Conservation (phyloP, 2,113 vertebrate genomes). For the Ariopsis seemanni region DNA sequence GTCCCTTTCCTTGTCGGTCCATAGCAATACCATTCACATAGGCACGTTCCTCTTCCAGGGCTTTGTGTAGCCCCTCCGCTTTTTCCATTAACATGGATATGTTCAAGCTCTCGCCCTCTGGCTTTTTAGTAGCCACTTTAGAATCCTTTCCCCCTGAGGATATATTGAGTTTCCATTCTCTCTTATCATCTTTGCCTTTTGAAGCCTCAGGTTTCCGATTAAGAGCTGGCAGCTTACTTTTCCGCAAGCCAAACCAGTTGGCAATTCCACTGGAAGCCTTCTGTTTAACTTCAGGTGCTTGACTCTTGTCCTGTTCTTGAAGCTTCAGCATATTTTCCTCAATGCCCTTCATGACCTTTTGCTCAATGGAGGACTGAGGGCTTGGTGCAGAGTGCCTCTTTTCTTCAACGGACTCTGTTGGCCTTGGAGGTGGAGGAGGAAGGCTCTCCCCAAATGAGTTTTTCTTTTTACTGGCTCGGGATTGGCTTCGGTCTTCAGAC, state of each 20-base stretch:
- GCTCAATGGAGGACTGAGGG: constrained; percentile 87
- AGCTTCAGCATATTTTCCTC: constrained; percentile 91
- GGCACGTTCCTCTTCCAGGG: constrained; percentile 89
- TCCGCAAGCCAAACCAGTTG: constrained; percentile 92
- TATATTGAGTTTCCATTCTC: constrained; percentile 73
- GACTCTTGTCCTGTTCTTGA: constrained; percentile 83
- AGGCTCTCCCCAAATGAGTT: constrained; percentile 73
- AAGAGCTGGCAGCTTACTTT: constrained; percentile 89
- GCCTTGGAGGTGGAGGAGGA: constrained; percentile 67
- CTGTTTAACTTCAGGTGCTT: constrained; percentile 78
- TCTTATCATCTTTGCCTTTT: constrained; percentile 78
- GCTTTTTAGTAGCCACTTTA: constrained; percentile 79
- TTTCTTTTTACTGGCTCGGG: constrained; percentile 73
- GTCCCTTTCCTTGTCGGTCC: constrained; percentile 79
- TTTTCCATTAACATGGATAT: constrained; percentile 97
- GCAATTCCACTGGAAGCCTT: constrained; percentile 88
- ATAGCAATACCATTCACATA: constrained; percentile 80
- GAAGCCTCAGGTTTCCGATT: constrained; percentile 80
- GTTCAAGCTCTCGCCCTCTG: constrained; percentile 85
- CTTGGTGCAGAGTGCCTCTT: constrained; percentile 63
- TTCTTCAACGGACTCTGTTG: constrained; percentile 49
- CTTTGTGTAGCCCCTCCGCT: constrained; percentile 88
- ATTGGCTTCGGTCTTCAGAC: constrained; percentile 76
- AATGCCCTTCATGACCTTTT: constrained; percentile 98
- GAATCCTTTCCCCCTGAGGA: constrained; percentile 74